Base-by-base conservation (phyloP, 2,888 invertebrate species). In the Trimorus sp. region DNA sequence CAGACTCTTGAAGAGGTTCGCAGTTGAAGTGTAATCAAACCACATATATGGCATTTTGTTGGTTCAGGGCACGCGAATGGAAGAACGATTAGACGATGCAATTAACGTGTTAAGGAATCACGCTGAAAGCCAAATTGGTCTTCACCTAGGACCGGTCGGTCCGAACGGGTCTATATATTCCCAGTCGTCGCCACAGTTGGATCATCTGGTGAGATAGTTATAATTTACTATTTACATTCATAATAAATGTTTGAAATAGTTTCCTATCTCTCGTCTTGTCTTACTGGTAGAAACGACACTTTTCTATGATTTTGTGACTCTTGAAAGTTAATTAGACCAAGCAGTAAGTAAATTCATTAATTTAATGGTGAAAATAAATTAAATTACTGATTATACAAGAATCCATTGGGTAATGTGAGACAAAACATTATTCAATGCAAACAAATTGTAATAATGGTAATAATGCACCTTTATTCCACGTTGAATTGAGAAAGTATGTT, bases 61-160 rank as follows among this genome's bases (percentile, higher is more conserved):
- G 88, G 88, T 92, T 87, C 91, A 97, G 96, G 97, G 97, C 86
- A 96, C 97, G 87, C 95, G 97, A 79, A 98, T 98, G 97, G 98
- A 98, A 92, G 98, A 98, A 92, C 94, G 98, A 83, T 93, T 98
- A 89, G 98, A 98, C 91, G 98, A 98, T 93, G 98, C 98, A 84
- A 97, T 98, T 89, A 98, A 98, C 92, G 98, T 98, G 75, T 93
- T 98, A 86, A 95, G 98, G 89, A 98, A 98, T 92, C 98, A 98
- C 92, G 98, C 98, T 68, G 98, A 98, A 92, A 97, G 97, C 81
- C 96, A 96, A 87, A 93, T 95, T 84, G 93, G 94, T 40, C 89
- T 91, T 84, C 91, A 92, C 79, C 86, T 92, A 45, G 86, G 85
- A 74, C 89, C 91, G 37, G 91, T 91, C 36, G 91, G 91, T 92